Evolutionary conservation across 2,797 vertebrate species (phyloP), one percentile per base, ranked within the genome.

Genomic region (Cottoperca gobio): DNA sequence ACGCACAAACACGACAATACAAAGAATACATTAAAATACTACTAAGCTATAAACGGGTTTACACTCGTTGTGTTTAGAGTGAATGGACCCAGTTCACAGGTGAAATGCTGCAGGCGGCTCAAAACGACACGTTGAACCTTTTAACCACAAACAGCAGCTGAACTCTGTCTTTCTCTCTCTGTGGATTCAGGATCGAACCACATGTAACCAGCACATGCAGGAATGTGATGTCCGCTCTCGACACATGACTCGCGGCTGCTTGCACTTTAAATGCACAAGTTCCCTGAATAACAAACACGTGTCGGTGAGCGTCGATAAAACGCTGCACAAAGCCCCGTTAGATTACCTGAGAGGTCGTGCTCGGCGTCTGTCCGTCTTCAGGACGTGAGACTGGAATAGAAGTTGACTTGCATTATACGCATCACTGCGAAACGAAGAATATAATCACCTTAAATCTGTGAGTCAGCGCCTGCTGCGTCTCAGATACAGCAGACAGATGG

Each of bases 391-490:
- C 58, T 12, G 48, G 53, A 43, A 52, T 45, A 13, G 78, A 55
- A 23, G 48, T 28, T 35, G 62, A 58, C 49, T 59, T 52, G 73
- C 3, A 26, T 58, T 43, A 63, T 7, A 45, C 5, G 55, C 73
- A 48, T 74, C 70, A 6, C n/a, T 58, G 79, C 72, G 48, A 9
- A 79, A 68, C 28, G 14, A 23, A 39, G 70, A 57, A 31, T 16
- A 17, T 68, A 71, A 80, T 71, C 73, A 69, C 50, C 80, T 78
- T 83, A 75, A 65, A 64, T 58, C 16, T 50, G 58, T 60, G 77
- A 78, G 52, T 83, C 77, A 77, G 73, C 14, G 21, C 42, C 50
- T 26, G 72, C 79, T 50, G 71, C 6, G 69, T 31, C 42, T 77
- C 66, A 48, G 46, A 68, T 55, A 2, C 10, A n/a, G 28, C 21